Conservation (phyloP, 2,797 vertebrate species). For the Halcyon leucocephala region DNA sequence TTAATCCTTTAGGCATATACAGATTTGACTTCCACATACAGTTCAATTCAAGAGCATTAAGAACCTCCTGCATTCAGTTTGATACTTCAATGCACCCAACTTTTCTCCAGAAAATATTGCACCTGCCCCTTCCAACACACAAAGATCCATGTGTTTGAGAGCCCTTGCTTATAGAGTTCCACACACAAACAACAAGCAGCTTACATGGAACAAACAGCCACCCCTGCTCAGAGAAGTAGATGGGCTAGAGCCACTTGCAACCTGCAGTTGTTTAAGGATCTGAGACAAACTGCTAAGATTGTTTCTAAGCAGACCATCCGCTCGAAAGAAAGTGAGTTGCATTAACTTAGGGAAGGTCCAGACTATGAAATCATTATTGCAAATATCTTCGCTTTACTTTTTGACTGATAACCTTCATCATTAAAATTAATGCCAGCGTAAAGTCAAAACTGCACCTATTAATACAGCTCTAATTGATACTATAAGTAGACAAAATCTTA, state of each 20-base stretch:
- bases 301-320: background rate
- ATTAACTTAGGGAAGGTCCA: constrained; percentile 9
- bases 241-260: background rate
- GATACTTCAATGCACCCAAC: accelerated
- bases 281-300: background rate
- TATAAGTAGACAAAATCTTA: constrained; percentile 43
- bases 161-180: background rate
- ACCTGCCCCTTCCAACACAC: background rate
- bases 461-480: constrained; percentile 74
- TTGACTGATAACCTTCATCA: constrained; percentile 76
- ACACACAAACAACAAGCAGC: background rate
- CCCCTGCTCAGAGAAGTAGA: background rate
- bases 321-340: background rate
- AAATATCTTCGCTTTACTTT: constrained; percentile 54
- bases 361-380: constrained; percentile 32
- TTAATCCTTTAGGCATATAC: accelerated
- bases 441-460: constrained; percentile 70
- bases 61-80: background rate
- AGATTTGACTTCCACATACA: background rate
- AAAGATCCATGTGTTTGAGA: background rate
- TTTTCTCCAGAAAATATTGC: background rate
- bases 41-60: background rate
- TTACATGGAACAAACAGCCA: background rate
- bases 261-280: background rate
- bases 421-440: constrained; percentile 73